A percentile compares a stretch with the other conserved stretches of the same genome.
phyloP scores from a whole-genome alignment of 35 echinoderm and acorn worm species.

The Ptychodera flava region DNA sequence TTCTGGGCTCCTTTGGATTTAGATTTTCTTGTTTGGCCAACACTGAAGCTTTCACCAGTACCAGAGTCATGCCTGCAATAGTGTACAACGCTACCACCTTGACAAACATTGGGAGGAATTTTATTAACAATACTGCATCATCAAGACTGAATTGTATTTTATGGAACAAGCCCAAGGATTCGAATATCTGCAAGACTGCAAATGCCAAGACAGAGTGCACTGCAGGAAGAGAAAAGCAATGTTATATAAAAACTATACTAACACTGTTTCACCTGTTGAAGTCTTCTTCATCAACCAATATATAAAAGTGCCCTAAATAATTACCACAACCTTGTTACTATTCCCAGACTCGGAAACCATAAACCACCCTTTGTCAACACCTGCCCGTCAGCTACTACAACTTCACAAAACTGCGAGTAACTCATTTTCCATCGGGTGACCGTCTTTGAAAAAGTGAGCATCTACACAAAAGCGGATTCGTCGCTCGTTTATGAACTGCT shows the following conservation, averaged over 20 bases:
- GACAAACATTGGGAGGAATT: neutral
- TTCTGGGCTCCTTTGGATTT: neutral
- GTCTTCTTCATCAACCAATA: neutral
- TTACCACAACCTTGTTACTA: no score
- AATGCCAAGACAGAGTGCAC: neutral
- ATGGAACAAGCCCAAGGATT: neutral
- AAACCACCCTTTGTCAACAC: no score
- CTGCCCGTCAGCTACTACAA: no score
- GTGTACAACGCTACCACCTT: neutral
- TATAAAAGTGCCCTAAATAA: no score
- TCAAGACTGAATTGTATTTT: neutral
- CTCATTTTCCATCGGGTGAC: no score
- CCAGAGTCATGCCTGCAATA: neutral
- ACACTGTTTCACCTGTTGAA: neutral
- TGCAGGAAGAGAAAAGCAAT: neutral
- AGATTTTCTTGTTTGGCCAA: neutral
- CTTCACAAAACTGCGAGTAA: no score
- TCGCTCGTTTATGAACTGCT: no score
- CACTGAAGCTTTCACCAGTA: neutral
- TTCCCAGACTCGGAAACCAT: no score
- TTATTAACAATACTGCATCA: neutral
- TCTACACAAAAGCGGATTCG: no score
- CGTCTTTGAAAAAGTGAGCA: no score
- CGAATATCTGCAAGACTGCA: neutral
- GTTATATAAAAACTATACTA: neutral